Percentiles rank a stretch among this genome's conserved stretches.
phyloP scores from a whole-genome alignment of 2,113 vertebrate species.

The Brachyhypopomus occidentalis region DNA sequence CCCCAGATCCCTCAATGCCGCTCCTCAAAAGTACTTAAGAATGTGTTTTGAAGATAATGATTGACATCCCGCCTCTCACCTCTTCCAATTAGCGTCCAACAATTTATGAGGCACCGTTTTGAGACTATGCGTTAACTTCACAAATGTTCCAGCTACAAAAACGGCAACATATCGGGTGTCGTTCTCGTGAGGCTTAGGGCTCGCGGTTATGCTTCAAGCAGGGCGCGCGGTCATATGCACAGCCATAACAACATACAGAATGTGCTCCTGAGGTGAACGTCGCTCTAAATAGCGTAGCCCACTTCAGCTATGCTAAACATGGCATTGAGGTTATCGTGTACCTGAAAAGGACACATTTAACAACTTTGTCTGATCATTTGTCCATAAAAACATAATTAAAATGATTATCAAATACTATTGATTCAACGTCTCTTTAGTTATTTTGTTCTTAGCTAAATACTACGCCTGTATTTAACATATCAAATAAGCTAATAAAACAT shows the following conservation, averaged over 20 bases:
- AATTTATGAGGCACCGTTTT: constrained; percentile 89
- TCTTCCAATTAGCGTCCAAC: constrained; percentile 84
- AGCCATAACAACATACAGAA: no score
- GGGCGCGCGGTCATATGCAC: no score
- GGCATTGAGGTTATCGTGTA: constrained; percentile 29
- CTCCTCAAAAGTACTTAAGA: constrained; percentile 86
- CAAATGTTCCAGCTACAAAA: constrained; percentile 86
- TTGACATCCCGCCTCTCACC: constrained; percentile 72
- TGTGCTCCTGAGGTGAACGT: no score
- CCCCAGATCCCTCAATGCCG: constrained; percentile 71
- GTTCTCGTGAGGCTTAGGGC: constrained; percentile 37
- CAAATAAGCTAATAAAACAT: no score
- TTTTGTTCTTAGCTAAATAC: no score
- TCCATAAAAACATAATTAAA: no score
- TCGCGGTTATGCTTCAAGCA: background rate
- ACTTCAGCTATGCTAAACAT: constrained; percentile 33
- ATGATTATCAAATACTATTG: no score
- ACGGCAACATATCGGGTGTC: constrained; percentile 81
- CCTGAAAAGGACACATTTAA: background rate
- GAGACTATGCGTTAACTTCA: constrained; percentile 87
- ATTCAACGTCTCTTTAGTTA: no score
- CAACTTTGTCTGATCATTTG: no score
- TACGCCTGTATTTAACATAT: no score
- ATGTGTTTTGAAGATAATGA: constrained; percentile 79
- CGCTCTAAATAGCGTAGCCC: no score